Evolutionary conservation across 2,888 invertebrate species (phyloP), one percentile per base, ranked within the genome.

Genomic region (Synanthedon formicaeformis): DNA sequence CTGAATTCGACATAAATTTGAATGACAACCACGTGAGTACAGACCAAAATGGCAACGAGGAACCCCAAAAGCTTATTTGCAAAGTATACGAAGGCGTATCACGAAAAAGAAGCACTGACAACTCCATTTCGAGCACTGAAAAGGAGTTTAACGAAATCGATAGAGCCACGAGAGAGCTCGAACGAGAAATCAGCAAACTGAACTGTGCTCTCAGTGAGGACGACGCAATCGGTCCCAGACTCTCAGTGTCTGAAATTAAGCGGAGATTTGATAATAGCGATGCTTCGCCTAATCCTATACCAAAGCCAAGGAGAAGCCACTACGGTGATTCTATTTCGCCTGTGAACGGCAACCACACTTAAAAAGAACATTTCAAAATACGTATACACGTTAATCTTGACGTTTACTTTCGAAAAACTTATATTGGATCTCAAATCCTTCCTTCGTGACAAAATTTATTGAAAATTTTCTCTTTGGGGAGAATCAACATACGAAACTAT

Each of bases 251-350:
- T 10, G 86, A 87, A 55, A 89, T 90, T 52, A 89, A 88, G 60
- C 75, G 81, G 55, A 85, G 86, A 59, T 90, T 90, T 63, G 88
- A 90, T 51, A 86, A 83, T 56, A 84, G 74, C 34, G 88, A 88
- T 51, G 71, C 66, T 50, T 81, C 84, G 51, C 88, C 88, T 54
- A 88, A 90, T 73, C 90, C 90, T 2, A 85, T 90, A 71, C 89
- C 89, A 65, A 90, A 90, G 69, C 90, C 90, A 2, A 83, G 89
- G 63, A 78, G 90, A 64, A 88, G 89, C 66, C 80, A 84, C 57
- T 78, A 82, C 51, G 80, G 79, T 41, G 81, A 75, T 52, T 69
- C 76, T 8, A 75, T 64, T 55, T 75, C 78, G 48, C 76, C 80
- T 10, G 56, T 65, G 5, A 71, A 67, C 41, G 12, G 45, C 11